Evolutionary conservation across 2,888 invertebrate genomes (phyloP), one percentile per base, ranked within the genome.

Genomic region (Eilema griseolum): DNA sequence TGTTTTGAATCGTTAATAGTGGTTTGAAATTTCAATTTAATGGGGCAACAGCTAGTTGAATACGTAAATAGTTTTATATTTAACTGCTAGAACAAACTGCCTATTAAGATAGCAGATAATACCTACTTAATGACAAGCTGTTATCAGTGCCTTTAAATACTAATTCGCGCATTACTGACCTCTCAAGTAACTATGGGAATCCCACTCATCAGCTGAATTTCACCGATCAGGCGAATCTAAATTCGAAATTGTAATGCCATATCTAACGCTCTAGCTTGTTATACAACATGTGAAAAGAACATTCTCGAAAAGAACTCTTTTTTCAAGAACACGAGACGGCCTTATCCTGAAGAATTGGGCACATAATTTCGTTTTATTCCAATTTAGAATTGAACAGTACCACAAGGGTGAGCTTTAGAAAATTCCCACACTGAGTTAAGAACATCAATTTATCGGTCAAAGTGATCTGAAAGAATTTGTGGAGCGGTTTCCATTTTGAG

Each of bases 401-500:
- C 70, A 71, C 61, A 75, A n/a, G 52, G 41, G 61, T 62, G 57
- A 28, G 14, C 64, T 66, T 69, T 72, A 67, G 52, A 73, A 78
- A 78, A 61, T 74, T 72, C 16, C 28, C 63, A 68, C 67, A 72
- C 70, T 73, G 52, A 69, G 74, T 75, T 70, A 74, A 81, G 83
- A 85, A 83, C 78, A 82, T 33, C 89, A 91, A 91, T 91, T 91
- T 91, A 90, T 90, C 91, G 91, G 90, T 91, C 90, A 90, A 90
- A 83, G 59, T 88, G 83, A 85, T 86, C 72, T 86, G 83, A 90
- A 91, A 84, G 86, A 83, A 77, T 61, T 75, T 73, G 33, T 66
- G 61, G 63, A 68, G 37, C 66, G 62, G 41, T 74, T 76, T 56
- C 71, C 41, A 77, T 71, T 78, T 66, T 28, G 62, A 68, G 20